Base-by-base conservation (phyloP, 2,888 invertebrate species). In the Operophtera brumata region DNA sequence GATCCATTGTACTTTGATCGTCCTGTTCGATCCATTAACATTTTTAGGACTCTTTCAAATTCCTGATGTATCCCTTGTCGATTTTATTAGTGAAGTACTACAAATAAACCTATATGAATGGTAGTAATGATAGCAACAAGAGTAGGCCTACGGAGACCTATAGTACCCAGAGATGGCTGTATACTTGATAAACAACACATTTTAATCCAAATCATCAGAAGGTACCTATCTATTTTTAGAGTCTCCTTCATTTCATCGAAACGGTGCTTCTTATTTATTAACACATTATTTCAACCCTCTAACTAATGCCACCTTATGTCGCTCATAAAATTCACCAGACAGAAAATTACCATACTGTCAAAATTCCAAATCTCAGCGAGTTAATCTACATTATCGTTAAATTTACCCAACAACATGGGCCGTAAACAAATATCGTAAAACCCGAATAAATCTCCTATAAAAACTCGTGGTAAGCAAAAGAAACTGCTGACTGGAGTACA, bases 241-340 rank as follows among this genome's bases (percentile, higher is more conserved):
- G 4, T 20, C 20, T 20, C 2, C 20, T n/a, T 6, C 5, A 34
- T 11, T 11, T 34, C 11, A 34, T n/a, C 34, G 34, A 10, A 10
- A n/a, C 32, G 9, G 32, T 32, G 10, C 34, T n/a, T 28, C 9
- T 9, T 47, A 45, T 45, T 47, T 36, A 44, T 28, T 13, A 6
- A 0, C 47, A 30, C 44, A 47, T 44, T 30, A 47, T 43, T 50
- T 51, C 30, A 47, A 45, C 57, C 54, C 61, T 61, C 58, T 62
- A 66, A 62, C 61, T 46, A 61, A 64, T 62, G 50, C 54, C 53
- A 53, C 54, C 53, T 58, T 54, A 47, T 62, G 62, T 55, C 41
- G 42, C 59, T 55, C 64, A 53, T 62, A 52, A 59, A 57, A 57
- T 44, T 41, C 13, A 10, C 10, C 41, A 56, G 36, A 52, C 48